Percentiles rank a stretch among this genome's conserved stretches.
These are phyloP conservation scores for Numenius phaeopus DNA, from an alignment of 2,797 vertebrate genomes.

Conservation along the genomic window DNA sequence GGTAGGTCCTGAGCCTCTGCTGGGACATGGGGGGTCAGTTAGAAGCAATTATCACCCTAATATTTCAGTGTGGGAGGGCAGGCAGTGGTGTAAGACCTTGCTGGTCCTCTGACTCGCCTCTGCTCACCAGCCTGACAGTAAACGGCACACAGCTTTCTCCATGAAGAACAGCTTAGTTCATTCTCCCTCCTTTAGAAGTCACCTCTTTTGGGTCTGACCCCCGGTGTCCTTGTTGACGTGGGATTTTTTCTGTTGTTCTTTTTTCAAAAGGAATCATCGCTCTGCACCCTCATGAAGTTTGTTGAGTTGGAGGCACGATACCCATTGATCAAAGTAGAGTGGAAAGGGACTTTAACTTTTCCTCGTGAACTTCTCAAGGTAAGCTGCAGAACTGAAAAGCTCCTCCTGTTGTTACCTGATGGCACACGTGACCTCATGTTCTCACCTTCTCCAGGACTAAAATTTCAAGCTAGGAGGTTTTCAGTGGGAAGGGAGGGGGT, in stretches of 20 bases:
- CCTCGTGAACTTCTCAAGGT: conserved; percentile 87
- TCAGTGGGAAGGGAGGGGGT: accelerated
- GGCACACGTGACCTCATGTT: accelerated
- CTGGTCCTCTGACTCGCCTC: background rate
- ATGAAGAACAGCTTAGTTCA: accelerated
- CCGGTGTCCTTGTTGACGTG: background rate
- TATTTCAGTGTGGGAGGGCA: accelerated
- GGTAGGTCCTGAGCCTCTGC: conserved; percentile 74
- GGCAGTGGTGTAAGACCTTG: accelerated
- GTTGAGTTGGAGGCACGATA: conserved; percentile 84
- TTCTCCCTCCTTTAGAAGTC: background rate
- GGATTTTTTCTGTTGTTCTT: accelerated
- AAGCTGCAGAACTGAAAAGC: background rate
- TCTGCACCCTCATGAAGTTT: conserved; percentile 91
- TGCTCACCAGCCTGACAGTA: background rate
- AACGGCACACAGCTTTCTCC: accelerated
- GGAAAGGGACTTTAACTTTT: conserved; percentile 89
- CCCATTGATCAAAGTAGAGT: conserved; percentile 86
- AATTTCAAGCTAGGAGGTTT: background rate
- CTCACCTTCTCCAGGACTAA: background rate
- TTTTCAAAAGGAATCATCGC: conserved; percentile 82
- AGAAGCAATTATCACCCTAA: accelerated
- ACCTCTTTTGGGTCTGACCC: background rate
- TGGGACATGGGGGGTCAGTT: accelerated
- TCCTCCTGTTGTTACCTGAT: accelerated